Conservation (phyloP, 2,113 vertebrate species). For the Sciurus niger region DNA sequence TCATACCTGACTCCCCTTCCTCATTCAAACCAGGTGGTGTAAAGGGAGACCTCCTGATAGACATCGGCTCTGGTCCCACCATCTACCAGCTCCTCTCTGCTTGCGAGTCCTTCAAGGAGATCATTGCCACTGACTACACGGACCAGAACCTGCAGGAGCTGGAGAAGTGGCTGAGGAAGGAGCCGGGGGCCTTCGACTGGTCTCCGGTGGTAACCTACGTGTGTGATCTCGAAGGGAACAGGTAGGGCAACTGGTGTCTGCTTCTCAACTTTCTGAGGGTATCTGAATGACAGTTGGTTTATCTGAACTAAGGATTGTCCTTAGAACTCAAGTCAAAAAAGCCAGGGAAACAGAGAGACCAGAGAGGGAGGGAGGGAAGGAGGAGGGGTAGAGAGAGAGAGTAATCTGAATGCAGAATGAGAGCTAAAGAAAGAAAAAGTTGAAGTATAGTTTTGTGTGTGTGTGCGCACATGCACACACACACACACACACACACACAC, state of each 20-base stretch:
- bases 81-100: conserved; percentile 88
- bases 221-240: conserved; percentile 86
- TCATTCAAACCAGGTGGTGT: conserved; percentile 70
- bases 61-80: conserved; percentile 87
- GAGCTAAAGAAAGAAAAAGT: background rate
- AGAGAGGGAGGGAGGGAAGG: background rate
- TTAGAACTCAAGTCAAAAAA: conserved; percentile 12
- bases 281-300: background rate
- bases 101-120: conserved; percentile 84
- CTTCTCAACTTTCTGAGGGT: background rate
- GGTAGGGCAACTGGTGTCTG: conserved; percentile 73
- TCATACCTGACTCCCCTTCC: background rate
- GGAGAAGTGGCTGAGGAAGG: conserved; percentile 85
- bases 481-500: too few relatives aligned
- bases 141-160: conserved; percentile 85
- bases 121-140: conserved; percentile 84
- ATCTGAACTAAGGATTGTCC: conserved; percentile 1
- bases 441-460: background rate
- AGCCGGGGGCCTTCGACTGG: conserved; percentile 87
- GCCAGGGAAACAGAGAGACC: background rate
- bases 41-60: conserved; percentile 84
- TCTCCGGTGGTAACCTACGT: conserved; percentile 83
- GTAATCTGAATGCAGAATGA: background rate
- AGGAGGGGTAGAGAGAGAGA: too few relatives aligned
- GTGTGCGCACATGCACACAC: too few relatives aligned